Percentiles rank a stretch among this genome's conserved stretches.
Conservation (phyloP, 2,888 invertebrate species). For the Acrobasis consociella region DNA sequence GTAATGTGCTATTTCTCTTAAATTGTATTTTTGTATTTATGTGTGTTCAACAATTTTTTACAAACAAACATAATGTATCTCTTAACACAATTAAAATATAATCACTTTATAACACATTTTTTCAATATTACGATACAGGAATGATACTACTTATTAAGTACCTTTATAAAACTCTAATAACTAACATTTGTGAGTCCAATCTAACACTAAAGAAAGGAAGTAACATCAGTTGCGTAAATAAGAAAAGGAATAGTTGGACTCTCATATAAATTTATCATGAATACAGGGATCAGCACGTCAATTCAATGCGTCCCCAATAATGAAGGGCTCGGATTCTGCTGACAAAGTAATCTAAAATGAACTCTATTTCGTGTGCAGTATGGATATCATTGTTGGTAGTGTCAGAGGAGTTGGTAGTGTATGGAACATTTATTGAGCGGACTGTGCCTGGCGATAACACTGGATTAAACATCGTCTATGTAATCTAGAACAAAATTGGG, state of each 20-base stretch:
- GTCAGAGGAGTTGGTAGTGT: conserved; percentile 39
- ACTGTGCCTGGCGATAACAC: conserved; percentile 61
- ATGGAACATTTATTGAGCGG: conserved; percentile 56
- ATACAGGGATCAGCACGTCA: conserved; percentile 57
- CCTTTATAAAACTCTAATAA: too few species aligned
- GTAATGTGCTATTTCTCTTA: too few species aligned
- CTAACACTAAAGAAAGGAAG: too few species aligned
- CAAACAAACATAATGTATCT: too few species aligned
- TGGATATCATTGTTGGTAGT: conserved; percentile 34
- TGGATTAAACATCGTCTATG: conserved; percentile 58
- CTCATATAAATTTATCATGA: conserved; percentile 50
- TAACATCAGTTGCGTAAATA: conserved; percentile 16
- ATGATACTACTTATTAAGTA: too few species aligned
- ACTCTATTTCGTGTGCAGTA: conserved; percentile 41
- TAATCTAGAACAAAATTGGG: conserved; percentile 55
- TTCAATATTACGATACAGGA: too few species aligned
- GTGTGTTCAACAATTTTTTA: too few species aligned
- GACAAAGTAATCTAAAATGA: conserved; percentile 31
- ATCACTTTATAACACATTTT: too few species aligned
- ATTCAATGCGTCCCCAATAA: conserved; percentile 55
- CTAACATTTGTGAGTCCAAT: too few species aligned
- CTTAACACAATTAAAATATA: too few species aligned
- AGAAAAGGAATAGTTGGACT: conserved; percentile 41
- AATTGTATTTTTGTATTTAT: too few species aligned
- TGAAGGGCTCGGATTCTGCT: conserved; percentile 36